Base-by-base conservation (phyloP, 2,888 invertebrate species). In the Tholera decimalis region DNA sequence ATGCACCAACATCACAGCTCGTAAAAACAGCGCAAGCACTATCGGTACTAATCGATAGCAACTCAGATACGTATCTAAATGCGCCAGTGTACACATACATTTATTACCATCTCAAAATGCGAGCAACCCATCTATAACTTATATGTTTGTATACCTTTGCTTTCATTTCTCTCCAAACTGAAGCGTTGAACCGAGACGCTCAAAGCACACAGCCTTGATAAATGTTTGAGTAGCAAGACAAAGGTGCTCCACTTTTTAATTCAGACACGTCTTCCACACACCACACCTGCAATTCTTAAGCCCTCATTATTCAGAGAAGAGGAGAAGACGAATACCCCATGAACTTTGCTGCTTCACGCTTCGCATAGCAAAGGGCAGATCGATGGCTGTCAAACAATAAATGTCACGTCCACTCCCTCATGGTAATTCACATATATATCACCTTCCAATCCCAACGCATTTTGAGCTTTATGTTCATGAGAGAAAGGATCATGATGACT, bases 311-410 rank as follows among this genome's bases (percentile, higher is more conserved):
- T 75, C 83, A 57, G 46, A 54, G 8, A 73, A 73, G 69, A 69
- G 8, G 72, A 73, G 69, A 69, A 78, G 80, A 83, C 80, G 80
- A 82, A 77, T 78, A 82, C 81, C 84, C 85, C 79, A 80, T 91
- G 92, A 92, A 92, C 92, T 92, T 92, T 89, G 85, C 88, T 85
- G 85, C 83, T 91, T 93, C 92, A 92, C 93, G 93, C 92, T 89
- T 93, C 90, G 93, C 89, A 91, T 92, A 91, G 89, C 92, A 95
- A 94, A 94, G 93, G 93, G 90, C 94, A 95, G 94, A 95, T 95
- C 95, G 95, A 95, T 95, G 93, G 90, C 93, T 93, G 94, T 94
- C 95, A 95, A 94, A 95, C 95, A 95, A 95, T 95, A 94, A 95
- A 95, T 95, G 95, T 94, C 95, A 95, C 93, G 95, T 95, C 94